Evolutionary conservation across 2,888 invertebrate genomes (phyloP).

Genomic region (Ormyrus nitidulus): DNA sequence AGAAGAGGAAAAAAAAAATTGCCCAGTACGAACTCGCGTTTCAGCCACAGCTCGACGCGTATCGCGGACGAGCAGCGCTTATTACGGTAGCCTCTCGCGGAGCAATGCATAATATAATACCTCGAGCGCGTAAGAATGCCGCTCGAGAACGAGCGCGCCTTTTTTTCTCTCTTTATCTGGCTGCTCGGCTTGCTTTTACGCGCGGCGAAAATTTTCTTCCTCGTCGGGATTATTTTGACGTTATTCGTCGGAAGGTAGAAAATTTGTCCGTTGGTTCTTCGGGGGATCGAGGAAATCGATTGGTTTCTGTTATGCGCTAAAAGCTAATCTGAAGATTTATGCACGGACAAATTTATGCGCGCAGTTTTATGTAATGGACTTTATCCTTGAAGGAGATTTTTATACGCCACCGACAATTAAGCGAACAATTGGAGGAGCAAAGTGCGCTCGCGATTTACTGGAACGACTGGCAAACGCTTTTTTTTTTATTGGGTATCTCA

Average conservation of each 20-base stretch:
- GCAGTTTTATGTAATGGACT: slow-evolving; percentile 32
- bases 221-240: background rate
- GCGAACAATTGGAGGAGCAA: slow-evolving; percentile 17
- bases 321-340: slow-evolving; percentile 29
- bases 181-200: too few species aligned
- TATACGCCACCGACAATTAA: slow-evolving; percentile 25
- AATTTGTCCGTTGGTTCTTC: background rate
- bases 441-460: too few species aligned
- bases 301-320: background rate
- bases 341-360: slow-evolving; percentile 18
- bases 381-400: slow-evolving; percentile 32
- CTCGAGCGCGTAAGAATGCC: slow-evolving; percentile 17
- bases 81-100: slow-evolving; percentile 24
- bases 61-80: slow-evolving; percentile 24
- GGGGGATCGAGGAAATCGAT: background rate
- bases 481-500: too few species aligned
- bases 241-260: background rate
- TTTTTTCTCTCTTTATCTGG: background rate
- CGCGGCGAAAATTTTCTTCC: too few species aligned
- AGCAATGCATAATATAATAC: slow-evolving; percentile 41
- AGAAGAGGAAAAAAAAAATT: background rate
- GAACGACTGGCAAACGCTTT: too few species aligned
- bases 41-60: background rate
- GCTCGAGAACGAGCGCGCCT: background rate
- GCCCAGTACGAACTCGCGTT: too few species aligned